These are phyloP conservation scores for Mormyrus iriodes DNA, from an alignment of 2,113 vertebrate genomes.

Conservation along the genomic window DNA sequence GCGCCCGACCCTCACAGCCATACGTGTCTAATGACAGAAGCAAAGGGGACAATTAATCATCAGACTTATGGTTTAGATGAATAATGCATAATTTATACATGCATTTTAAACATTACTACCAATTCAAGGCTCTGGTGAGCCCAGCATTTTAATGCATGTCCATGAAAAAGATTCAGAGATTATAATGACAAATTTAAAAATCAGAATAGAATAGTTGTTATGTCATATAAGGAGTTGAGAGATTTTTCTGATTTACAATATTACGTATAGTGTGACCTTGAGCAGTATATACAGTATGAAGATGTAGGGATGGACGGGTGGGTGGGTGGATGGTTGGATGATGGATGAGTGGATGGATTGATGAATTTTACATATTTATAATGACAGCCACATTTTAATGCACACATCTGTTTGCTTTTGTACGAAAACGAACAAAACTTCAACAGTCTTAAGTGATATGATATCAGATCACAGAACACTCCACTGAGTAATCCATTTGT, in stretches of 20 bases:
- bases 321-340: no score
- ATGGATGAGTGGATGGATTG: not conserved
- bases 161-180: not conserved
- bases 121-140: not conserved
- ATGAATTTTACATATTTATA: not conserved
- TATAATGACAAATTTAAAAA: not conserved
- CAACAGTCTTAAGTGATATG: not conserved
- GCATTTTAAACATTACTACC: not conserved
- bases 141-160: not conserved
- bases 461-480: not conserved
- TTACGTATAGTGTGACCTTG: not conserved
- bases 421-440: not conserved
- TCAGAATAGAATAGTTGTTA: not conserved
- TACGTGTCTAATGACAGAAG: not conserved
- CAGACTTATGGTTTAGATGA: not conserved
- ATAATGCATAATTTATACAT: not conserved
- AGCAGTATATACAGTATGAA: not conserved
- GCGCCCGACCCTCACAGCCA: not conserved
- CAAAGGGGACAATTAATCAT: not conserved
- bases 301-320: not conserved
- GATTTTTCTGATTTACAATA: not conserved
- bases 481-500: not conserved
- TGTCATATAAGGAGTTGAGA: not conserved
- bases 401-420: not conserved
- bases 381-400: not conserved